Base-by-base conservation (phyloP, 2,888 invertebrate species). In the Leucoptera coffeella region DNA sequence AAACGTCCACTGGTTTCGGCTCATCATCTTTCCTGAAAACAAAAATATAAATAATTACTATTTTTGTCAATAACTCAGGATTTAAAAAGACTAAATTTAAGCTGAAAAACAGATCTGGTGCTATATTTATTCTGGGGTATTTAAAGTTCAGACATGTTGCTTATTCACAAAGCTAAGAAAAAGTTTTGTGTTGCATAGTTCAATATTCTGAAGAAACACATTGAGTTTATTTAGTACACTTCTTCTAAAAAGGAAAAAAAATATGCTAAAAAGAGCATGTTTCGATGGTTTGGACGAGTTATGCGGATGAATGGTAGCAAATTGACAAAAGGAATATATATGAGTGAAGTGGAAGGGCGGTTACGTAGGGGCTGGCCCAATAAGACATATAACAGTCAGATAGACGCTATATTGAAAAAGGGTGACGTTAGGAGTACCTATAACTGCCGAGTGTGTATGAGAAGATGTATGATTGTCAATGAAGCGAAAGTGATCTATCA, bases 21-120 rank as follows among this genome's bases (percentile, higher is more conserved):
- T 34, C 39, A 38, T 50, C 45, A 15, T 43, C 43, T 8, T 41
- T 36, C 35, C 53, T 54, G 49, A 15, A 48, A 49, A 25, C n/a
- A 30, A 26, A 29, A 26, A 12, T 4, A 21, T 8, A n/a, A 4
- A 4, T 8, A 21, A 21, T 4, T 7, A 21, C n/a, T 21, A 21
- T 10, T 21, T 19, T 19, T n/a, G 7, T n/a, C 12, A 10, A 23
- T 17, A 23, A 9, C 4, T n/a, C 20, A 9, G 10, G 2, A 30
- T 29, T 27, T 14, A 27, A 30, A 22, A 3, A 22, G 11, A 22
- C 8, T 22, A n/a, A 3, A 22, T 22, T 22, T 19, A 19, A n/a
- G n/a, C 10, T 19, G 4, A n/a, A 19, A 8, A 2, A 3, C 8
- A 19, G 19, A 19, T n/a, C 8, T 8, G 3, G n/a, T 19, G 4